Percentiles rank a stretch among this genome's conserved stretches.
Evolutionary conservation across 2,888 invertebrate genomes (phyloP).

Genomic region (Trisateles emortualis): DNA sequence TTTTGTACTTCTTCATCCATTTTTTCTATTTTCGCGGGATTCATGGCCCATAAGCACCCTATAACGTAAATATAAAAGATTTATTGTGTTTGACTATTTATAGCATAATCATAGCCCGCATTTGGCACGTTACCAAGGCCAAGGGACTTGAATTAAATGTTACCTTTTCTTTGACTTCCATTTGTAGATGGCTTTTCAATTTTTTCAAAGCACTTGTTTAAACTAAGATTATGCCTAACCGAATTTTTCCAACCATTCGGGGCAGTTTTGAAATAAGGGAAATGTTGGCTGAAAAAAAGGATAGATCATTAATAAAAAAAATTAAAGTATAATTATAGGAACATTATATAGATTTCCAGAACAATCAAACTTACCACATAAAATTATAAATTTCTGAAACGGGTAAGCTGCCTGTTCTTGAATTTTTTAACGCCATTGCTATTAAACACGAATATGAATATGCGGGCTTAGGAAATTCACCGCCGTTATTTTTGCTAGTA

Average conservation of each 20-base stretch:
- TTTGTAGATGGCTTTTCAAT: slow-evolving; percentile 97
- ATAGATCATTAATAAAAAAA: slow-evolving; percentile 2
- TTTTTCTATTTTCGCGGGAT: slow-evolving; percentile 97
- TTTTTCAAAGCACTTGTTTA: slow-evolving; percentile 99
- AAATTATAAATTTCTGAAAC: slow-evolving; percentile 99
- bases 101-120: no score
- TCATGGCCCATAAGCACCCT: slow-evolving; percentile 98
- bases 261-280: slow-evolving; percentile 99
- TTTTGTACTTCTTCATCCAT: slow-evolving; percentile 99
- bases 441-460: slow-evolving; percentile 99
- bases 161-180: slow-evolving; percentile 93
- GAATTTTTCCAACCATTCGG: slow-evolving; percentile 99
- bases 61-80: slow-evolving; percentile 10
- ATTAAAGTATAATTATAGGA: no score
- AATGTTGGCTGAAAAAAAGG: slow-evolving; percentile 93
- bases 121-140: no score
- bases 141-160: no score
- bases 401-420: slow-evolving; percentile 96
- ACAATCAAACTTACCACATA: slow-evolving; percentile 93
- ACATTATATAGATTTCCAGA: no score
- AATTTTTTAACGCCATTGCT: slow-evolving; percentile 99
- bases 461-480: slow-evolving; percentile 96
- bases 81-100: neutral
- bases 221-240: slow-evolving; percentile 97
- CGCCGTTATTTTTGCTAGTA: slow-evolving; percentile 78